Percentiles rank a stretch among this genome's conserved stretches.
These are phyloP conservation scores for Rhysida immarginata DNA, from an alignment of 1,140 invertebrate species.

Conservation along the genomic window DNA sequence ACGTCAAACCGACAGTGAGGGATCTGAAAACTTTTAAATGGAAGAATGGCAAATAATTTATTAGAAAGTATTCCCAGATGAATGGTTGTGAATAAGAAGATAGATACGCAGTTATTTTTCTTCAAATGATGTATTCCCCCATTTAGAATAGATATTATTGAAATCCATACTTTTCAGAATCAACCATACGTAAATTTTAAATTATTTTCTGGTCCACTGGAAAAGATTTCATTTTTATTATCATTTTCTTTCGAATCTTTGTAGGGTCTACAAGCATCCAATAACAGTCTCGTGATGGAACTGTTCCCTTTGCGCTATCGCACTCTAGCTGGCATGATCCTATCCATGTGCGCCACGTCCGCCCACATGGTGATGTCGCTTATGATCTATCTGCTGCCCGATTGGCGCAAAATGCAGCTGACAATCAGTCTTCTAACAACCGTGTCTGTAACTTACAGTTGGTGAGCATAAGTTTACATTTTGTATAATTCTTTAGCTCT, in stretches of 20 bases:
- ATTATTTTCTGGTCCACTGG: background rate
- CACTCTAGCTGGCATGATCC: constrained; percentile 31
- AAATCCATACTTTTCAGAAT: no score
- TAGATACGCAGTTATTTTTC: no score
- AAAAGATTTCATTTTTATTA: background rate
- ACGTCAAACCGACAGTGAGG: no score
- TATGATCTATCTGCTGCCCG: constrained; percentile 28
- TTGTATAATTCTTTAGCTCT: background rate
- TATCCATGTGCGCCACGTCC: constrained; percentile 29
- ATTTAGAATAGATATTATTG: no score
- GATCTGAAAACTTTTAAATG: no score
- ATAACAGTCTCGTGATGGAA: constrained; percentile 29
- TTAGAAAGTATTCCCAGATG: no score
- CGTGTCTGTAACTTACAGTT: background rate
- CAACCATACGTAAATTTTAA: no score
- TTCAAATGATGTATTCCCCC: no score
- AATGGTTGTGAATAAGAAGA: no score
- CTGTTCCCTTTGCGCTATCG: constrained; percentile 34
- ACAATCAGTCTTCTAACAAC: constrained; percentile 30
- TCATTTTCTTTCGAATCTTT: background rate
- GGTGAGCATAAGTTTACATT: background rate
- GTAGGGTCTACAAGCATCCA: constrained; percentile 8
- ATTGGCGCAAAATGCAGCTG: constrained; percentile 35
- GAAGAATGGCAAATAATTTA: no score
- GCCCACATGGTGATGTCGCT: constrained; percentile 29